Percentiles rank a stretch among this genome's conserved stretches.
Conservation (phyloP, 2,888 invertebrate genomes). For the Ceramica pisi region DNA sequence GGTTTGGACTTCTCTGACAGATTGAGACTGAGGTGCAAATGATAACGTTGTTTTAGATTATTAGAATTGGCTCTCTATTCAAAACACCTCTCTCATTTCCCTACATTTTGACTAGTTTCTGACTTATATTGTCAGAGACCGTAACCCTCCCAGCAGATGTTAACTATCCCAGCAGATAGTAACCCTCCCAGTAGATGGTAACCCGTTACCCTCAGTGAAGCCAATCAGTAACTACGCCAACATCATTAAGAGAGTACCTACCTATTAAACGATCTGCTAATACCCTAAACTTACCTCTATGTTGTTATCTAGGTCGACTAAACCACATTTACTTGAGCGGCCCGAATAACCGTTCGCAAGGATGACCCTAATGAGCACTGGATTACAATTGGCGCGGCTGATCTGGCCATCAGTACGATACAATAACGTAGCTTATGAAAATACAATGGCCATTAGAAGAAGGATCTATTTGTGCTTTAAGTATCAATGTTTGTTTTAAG, state of each 20-base stretch:
- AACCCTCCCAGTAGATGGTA: no score
- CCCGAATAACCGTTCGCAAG: constrained; percentile 45
- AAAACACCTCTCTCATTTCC: no score
- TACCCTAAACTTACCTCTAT: constrained; percentile 25
- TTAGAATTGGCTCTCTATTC: no score
- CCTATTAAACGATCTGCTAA: constrained; percentile 25
- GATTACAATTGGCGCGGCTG: constrained; percentile 50
- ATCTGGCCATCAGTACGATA: constrained; percentile 35
- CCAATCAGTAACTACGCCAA: not conserved
- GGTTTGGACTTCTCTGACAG: no score
- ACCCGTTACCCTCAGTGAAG: not conserved
- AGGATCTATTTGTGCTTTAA: not conserved
- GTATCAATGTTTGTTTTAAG: not conserved
- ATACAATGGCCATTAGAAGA: constrained; percentile 18
- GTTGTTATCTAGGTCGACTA: constrained; percentile 49
- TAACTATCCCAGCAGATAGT: no score
- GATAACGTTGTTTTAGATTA: no score
- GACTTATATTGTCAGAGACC: no score
- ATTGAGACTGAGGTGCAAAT: no score
- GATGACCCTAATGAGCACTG: constrained; percentile 58
- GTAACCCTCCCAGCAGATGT: no score
- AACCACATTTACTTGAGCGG: constrained; percentile 35
- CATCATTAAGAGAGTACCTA: constrained; percentile 15
- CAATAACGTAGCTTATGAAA: constrained; percentile 40
- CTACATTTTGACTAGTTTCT: no score